Percentiles rank a stretch among this genome's conserved stretches.
Evolutionary conservation across 1,140 invertebrate genomes (phyloP).

Genomic region (Pissodes strobi): DNA sequence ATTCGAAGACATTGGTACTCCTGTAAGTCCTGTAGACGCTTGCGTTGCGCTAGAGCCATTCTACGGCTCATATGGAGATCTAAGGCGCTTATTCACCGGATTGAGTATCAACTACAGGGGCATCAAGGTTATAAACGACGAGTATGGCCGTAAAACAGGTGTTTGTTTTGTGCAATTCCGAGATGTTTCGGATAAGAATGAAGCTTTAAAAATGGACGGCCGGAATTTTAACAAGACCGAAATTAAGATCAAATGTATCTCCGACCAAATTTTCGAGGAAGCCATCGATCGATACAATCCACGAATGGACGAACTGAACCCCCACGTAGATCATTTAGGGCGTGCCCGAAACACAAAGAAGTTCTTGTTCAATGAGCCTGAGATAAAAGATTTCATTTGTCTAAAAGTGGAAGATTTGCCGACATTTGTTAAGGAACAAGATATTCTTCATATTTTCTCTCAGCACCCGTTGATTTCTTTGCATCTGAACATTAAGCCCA

Average conservation of each 20-base stretch:
- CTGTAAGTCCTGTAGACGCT: constrained; percentile 50
- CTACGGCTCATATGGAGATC: constrained; percentile 71
- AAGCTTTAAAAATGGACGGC: constrained; percentile 68
- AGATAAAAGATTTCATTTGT: constrained; percentile 58
- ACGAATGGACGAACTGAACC: constrained; percentile 33
- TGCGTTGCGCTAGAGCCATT: constrained; percentile 68
- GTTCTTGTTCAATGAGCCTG: constrained; percentile 46
- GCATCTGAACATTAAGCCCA: constrained; percentile 64
- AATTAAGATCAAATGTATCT: constrained; percentile 65
- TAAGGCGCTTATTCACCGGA: constrained; percentile 79
- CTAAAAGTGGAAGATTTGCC: constrained; percentile 73
- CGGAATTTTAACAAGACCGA: constrained; percentile 64
- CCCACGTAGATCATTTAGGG: constrained; percentile 19
- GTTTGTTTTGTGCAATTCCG: constrained; percentile 80
- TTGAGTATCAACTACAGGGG: constrained; percentile 80
- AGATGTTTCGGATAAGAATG: constrained; percentile 67
- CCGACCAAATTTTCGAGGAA: constrained; percentile 68
- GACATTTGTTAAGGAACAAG: constrained; percentile 74
- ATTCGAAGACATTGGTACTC: constrained; percentile 14
- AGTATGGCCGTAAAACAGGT: constrained; percentile 76
- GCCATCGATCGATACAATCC: constrained; percentile 67
- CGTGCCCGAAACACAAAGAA: constrained; percentile 40
- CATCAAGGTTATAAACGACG: constrained; percentile 83
- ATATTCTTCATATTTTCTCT: constrained; percentile 76
- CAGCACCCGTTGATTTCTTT: constrained; percentile 74